Percentiles rank a stretch among this genome's conserved stretches.
Conservation (phyloP, 1,140 invertebrate species). For the Drosophila lacteicornis region DNA sequence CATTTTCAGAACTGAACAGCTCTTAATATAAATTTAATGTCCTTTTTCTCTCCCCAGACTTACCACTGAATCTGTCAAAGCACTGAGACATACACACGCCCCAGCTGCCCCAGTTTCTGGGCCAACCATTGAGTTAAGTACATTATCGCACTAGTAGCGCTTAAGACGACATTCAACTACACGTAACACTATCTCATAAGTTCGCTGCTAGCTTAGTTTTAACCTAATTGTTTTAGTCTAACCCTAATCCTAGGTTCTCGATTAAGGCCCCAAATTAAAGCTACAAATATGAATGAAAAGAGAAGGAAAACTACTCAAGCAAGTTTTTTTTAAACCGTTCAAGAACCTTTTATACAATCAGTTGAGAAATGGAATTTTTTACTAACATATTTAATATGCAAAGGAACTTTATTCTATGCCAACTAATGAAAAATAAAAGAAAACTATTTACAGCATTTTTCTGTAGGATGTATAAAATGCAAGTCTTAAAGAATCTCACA, state of each 20-base stretch:
- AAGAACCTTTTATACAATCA: constrained; percentile 61
- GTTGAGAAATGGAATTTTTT: constrained; percentile 49
- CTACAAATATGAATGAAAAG: constrained; percentile 4
- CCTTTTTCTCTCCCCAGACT: constrained; percentile 67
- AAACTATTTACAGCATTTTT: constrained; percentile 38
- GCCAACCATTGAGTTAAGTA: constrained; percentile 73
- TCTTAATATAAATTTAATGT: neutral
- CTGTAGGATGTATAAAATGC: constrained; percentile 60
- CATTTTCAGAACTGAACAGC: neutral
- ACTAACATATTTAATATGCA: constrained; percentile 64
- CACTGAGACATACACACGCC: constrained; percentile 72
- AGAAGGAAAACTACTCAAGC: constrained; percentile 38
- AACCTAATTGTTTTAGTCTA: constrained; percentile 72
- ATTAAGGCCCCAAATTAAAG: constrained; percentile 52
- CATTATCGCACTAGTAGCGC: constrained; percentile 72
- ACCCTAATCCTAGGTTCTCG: constrained; percentile 54
- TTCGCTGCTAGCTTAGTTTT: constrained; percentile 71
- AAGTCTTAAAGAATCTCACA: constrained; percentile 78
- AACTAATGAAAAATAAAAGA: constrained; percentile 21
- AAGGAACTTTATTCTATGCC: constrained; percentile 54
- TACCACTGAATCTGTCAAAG: constrained; percentile 84
- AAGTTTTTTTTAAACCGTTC: constrained; percentile 48
- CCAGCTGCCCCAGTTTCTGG: constrained; percentile 70
- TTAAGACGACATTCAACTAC: constrained; percentile 75
- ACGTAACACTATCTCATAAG: constrained; percentile 65